phyloP scores from a whole-genome alignment of 2,113 vertebrate species.

The Capra hircus region DNA sequence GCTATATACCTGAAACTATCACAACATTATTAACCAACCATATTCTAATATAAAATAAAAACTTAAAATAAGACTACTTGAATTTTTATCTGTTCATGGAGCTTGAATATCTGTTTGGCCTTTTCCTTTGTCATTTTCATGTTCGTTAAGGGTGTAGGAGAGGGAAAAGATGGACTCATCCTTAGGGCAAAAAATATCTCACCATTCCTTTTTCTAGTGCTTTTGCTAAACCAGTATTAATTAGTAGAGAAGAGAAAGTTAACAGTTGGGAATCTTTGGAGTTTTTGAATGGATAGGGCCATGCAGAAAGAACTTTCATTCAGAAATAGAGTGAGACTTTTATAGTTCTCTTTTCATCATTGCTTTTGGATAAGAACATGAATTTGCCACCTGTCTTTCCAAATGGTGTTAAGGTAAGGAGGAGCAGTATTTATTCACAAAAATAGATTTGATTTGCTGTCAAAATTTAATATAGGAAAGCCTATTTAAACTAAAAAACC shows the following conservation, averaged over 20 bases:
- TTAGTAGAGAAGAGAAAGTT: not conserved
- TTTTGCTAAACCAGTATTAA: slow-evolving; percentile 2
- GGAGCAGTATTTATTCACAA: not conserved
- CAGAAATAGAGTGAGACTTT: not conserved
- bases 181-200: not conserved
- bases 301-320: not conserved
- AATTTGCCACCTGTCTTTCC: slow-evolving; percentile 4
- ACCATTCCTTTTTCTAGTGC: not conserved
- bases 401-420: not conserved
- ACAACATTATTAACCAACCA: not conserved
- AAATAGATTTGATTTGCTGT: not conserved
- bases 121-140: not conserved
- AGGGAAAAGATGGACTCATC: not conserved
- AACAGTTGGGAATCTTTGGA: not conserved
- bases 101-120: not conserved
- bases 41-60: not conserved
- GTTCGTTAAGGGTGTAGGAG: not conserved
- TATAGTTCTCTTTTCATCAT: not conserved
- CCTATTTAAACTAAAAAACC: not conserved
- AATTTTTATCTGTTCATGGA: not conserved
- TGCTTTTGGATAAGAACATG: slow-evolving; percentile 17
- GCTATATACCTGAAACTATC: not conserved
- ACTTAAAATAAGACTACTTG: not conserved
- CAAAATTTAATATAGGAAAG: not conserved
- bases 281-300: not conserved